These are phyloP conservation scores for Oscheius sp. DNA, from an alignment of 2,888 invertebrate species.

Conservation along the genomic window DNA sequence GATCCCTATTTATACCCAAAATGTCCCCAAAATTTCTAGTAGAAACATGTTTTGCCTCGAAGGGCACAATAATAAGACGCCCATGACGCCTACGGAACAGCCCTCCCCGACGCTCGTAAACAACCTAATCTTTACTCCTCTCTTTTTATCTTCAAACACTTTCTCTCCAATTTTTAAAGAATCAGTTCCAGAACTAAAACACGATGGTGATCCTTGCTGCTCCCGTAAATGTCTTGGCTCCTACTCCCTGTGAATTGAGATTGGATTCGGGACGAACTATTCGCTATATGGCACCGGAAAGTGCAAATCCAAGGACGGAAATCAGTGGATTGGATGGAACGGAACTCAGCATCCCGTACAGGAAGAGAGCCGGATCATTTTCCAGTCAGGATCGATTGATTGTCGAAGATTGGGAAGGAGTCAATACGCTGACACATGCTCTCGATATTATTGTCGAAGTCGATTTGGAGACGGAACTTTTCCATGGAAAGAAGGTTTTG, in stretches of 20 bases:
- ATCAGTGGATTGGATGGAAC: constrained; percentile 4
- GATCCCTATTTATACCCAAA: no score
- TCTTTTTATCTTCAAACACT: not conserved
- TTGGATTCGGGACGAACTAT: constrained; percentile 63
- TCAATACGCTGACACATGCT: constrained; percentile 63
- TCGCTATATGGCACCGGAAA: constrained; percentile 38
- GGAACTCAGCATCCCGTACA: not conserved
- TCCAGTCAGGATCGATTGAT: constrained; percentile 19
- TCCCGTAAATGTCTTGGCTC: constrained; percentile 18
- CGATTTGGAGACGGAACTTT: constrained; percentile 66
- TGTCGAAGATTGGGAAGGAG: constrained; percentile 68
- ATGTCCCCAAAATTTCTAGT: no score
- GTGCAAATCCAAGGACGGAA: constrained; percentile 26
- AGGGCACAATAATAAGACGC: no score
- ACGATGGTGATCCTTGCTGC: constrained; percentile 23
- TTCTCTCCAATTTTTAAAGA: not conserved
- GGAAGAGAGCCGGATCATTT: constrained; percentile 1
- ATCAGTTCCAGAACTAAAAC: not conserved
- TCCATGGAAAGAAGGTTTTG: constrained; percentile 64
- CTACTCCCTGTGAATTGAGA: constrained; percentile 44
- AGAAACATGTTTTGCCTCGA: no score
- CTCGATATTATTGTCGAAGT: constrained; percentile 65
- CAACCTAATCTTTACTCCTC: no score
- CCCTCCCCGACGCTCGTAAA: no score
- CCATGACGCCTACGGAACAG: no score